Evolutionary conservation across 2,888 invertebrate species (phyloP).

Genomic region (Drosophila anomelani): DNA sequence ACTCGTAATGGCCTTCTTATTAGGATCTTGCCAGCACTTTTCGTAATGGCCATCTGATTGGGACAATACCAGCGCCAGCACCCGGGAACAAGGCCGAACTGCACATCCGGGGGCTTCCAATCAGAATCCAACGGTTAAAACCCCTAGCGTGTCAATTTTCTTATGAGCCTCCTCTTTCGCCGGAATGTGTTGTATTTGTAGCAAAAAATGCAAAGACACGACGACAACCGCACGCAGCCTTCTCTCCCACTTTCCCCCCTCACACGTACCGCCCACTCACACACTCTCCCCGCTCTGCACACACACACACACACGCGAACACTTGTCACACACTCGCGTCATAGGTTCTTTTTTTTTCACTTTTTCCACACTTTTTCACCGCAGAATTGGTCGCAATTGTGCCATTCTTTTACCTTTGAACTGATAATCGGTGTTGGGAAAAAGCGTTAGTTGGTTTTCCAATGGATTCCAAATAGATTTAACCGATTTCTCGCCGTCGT

Average conservation of each 20-base stretch:
- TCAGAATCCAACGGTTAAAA: conserved; percentile 46
- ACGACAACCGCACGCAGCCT: conserved; percentile 54
- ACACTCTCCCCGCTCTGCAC: conserved; percentile 22
- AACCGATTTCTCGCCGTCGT: conserved; percentile 49
- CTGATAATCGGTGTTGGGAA: conserved; percentile 13
- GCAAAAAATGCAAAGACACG: conserved; percentile 77
- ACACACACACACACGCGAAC: conserved; percentile 54
- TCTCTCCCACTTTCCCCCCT: conserved; percentile 33
- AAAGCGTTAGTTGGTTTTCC: conserved; percentile 22
- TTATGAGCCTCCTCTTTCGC: conserved; percentile 36
- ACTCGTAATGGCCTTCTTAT: background rate
- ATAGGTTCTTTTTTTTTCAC: conserved; percentile 36
- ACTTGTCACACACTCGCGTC: conserved; percentile 76
- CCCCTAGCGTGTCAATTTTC: conserved; percentile 41
- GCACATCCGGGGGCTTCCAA: conserved; percentile 25
- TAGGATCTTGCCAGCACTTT: background rate
- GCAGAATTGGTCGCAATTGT: conserved; percentile 33
- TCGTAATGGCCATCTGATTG: background rate
- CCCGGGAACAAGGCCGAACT: background rate
- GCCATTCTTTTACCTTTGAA: conserved; percentile 52
- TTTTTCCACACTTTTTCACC: conserved; percentile 22
- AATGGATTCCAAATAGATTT: conserved; percentile 16
- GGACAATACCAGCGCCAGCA: too few species aligned
- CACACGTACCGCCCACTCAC: conserved; percentile 16
- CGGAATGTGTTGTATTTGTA: conserved; percentile 61